A percentile compares a stretch with the other conserved stretches of the same genome.
Evolutionary conservation across 2,888 invertebrate genomes (phyloP).

Genomic region (Timema cristinae): DNA sequence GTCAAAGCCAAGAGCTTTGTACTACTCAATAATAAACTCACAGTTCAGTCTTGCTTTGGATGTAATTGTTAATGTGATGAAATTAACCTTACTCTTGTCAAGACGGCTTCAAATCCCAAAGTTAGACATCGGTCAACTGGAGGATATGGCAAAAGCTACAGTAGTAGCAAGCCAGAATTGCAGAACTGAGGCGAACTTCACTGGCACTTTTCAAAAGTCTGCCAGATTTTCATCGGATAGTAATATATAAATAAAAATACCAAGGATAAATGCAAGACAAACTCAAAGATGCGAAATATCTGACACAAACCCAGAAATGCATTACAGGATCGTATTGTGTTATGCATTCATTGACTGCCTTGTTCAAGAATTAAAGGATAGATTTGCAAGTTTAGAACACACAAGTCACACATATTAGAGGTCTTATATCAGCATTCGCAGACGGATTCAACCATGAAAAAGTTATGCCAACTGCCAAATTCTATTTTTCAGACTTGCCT

Average conservation of each 20-base stretch:
- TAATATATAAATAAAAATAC: background rate
- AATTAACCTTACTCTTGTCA: constrained; percentile 4
- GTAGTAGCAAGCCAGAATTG: background rate
- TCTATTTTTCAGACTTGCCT: constrained; percentile 1
- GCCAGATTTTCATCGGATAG: background rate
- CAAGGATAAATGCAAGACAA: background rate
- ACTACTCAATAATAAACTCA: constrained; percentile 9
- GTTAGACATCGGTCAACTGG: constrained; percentile 1
- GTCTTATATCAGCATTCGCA: background rate
- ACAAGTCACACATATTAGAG: background rate
- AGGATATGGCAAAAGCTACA: constrained; percentile 11
- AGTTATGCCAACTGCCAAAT: background rate
- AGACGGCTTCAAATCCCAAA: constrained; percentile 7
- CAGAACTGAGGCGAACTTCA: constrained; percentile 2
- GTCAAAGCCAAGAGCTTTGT: background rate
- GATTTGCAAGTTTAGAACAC: background rate
- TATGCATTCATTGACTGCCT: constrained; percentile 11
- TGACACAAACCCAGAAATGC: background rate
- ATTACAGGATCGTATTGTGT: constrained; percentile 1
- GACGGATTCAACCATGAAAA: background rate
- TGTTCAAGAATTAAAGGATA: constrained; percentile 9
- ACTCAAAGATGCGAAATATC: background rate
- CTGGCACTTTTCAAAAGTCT: background rate
- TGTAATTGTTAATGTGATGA: background rate
- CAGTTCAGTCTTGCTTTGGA: constrained; percentile 5